These are phyloP conservation scores for Petrocephalus microphthalmus DNA, from an alignment of 2,113 vertebrate genomes.

Conservation along the genomic window DNA sequence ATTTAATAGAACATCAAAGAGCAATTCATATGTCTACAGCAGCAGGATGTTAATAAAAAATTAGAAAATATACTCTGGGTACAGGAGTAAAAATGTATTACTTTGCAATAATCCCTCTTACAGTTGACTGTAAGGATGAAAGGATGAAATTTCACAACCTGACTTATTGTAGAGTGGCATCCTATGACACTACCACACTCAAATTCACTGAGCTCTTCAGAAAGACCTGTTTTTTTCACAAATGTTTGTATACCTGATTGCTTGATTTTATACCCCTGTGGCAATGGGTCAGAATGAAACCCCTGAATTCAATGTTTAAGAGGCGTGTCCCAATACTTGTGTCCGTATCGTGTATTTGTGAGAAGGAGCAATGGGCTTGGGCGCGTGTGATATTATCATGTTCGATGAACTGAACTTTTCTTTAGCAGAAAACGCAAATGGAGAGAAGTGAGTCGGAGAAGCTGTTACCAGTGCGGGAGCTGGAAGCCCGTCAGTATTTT, in stretches of 20 bases:
- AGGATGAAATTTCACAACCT: background rate
- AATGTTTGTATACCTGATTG: background rate
- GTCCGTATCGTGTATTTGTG: background rate
- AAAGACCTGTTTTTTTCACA: background rate
- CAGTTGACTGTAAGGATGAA: background rate
- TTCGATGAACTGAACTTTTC: background rate
- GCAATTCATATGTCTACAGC: background rate
- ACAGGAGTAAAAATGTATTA: background rate
- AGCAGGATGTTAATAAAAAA: background rate
- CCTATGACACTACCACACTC: background rate
- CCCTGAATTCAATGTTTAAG: background rate
- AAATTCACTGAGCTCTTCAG: background rate
- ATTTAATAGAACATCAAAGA: background rate
- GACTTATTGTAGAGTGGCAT: background rate
- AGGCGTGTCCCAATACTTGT: background rate
- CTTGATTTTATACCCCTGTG: background rate
- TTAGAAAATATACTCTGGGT: background rate
- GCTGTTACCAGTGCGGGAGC: slow-evolving; percentile 71
- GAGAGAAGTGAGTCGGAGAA: slow-evolving; percentile 76
- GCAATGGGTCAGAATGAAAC: background rate
- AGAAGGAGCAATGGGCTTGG: background rate
- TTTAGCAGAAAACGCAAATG: slow-evolving; percentile 70
- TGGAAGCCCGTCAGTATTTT: slow-evolving; percentile 83
- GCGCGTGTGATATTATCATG: background rate
- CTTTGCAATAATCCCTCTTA: background rate